Evolutionary conservation across 2,113 vertebrate genomes (phyloP), one percentile per base, ranked within the genome.

Genomic region (Ploceus nigricollis): DNA sequence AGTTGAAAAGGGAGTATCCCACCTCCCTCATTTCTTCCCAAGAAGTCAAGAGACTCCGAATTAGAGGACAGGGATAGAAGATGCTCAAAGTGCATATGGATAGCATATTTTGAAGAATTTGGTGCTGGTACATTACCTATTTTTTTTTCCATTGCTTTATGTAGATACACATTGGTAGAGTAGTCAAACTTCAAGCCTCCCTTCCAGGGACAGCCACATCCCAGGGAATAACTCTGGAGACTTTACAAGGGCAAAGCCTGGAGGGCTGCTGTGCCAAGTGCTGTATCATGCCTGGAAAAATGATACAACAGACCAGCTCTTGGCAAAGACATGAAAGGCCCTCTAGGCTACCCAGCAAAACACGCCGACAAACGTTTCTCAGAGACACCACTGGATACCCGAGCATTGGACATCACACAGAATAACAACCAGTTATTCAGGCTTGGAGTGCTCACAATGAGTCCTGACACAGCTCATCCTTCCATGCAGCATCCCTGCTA

Each of bases 321-420:
- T 78, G 77, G 77, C 65, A 89, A 51, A 82, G 53, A 44, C 9
- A 56, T 5, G 3, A 65, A 93, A 77, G 13, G 44, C 11, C 20
- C 65, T 70, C 37, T 51, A 57, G 42, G 47, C 28, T 76, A 47
- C 53, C 35, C 81, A 87, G 57, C 9, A 84, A 73, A 92, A 58
- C 50, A 75, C 42, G 51, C 18, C 7, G 42, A 47, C 35, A 81
- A 76, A 64, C 10, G 8, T 73, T 53, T 69, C 89, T 77, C 58
- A 35, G 72, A 90, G 70, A 47, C 47, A 76, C 45, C 17, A 23
- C 28, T 64, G n/a, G 53, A 39, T 40, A 68, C 53, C 53, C 10
- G 23, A 71, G 28, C 4, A 1, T 4, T 33, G 37, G 40, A 44
- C 45, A 83, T 33, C 28, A 42, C 39, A 50, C 0, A 0, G 47